phyloP scores from a whole-genome alignment of 2,888 invertebrate species.

The Glyphotaelius pellucidus region DNA sequence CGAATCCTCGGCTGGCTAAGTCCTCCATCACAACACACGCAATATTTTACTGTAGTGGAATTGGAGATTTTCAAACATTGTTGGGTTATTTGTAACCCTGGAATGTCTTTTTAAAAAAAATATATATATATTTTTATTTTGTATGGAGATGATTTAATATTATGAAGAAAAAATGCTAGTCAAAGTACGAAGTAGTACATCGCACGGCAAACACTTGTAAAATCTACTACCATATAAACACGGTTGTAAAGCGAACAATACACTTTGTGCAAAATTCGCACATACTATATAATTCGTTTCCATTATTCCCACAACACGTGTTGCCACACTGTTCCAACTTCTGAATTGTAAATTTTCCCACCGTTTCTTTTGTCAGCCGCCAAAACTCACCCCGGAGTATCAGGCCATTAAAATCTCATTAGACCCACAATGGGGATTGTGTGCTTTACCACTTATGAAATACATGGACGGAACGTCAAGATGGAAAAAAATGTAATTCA shows the following conservation, averaged over 20 bases:
- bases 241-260: neutral
- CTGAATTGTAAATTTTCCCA: neutral
- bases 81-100: too few species aligned
- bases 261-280: neutral
- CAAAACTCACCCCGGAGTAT: constrained; percentile 19
- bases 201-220: neutral
- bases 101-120: too few species aligned
- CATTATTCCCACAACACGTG: neutral
- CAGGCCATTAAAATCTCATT: constrained; percentile 59
- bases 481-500: neutral
- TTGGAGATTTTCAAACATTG: too few species aligned
- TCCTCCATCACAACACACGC: too few species aligned
- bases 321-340: neutral
- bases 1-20: too few species aligned
- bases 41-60: too few species aligned
- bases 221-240: neutral
- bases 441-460: neutral
- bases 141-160: neutral
- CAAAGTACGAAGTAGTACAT: neutral
- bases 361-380: neutral
- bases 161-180: neutral
- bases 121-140: too few species aligned
- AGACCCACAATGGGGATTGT: constrained; percentile 54
- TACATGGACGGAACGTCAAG: neutral
- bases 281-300: neutral